These are phyloP conservation scores for Ciconia maguari DNA, from an alignment of 2,113 vertebrate genomes.

Conservation along the genomic window DNA sequence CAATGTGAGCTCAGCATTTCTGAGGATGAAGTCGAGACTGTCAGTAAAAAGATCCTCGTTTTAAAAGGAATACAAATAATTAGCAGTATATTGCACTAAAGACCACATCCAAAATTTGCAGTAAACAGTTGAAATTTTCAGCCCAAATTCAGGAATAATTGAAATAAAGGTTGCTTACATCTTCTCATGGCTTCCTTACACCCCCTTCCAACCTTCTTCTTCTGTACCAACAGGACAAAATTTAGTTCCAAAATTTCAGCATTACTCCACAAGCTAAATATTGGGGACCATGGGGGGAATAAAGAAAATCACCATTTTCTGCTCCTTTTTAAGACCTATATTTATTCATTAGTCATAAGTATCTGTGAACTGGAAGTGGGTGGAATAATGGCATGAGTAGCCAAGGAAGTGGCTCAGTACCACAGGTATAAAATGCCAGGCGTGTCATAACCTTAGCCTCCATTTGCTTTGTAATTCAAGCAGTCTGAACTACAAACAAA, in stretches of 20 bases:
- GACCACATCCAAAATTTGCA: neutral
- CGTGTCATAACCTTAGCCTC: neutral
- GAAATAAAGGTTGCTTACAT: neutral
- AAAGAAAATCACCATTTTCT: neutral
- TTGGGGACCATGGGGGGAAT: fast-evolving
- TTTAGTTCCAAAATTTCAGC: neutral
- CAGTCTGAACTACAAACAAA: neutral
- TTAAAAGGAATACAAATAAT: neutral
- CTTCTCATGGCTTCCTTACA: neutral
- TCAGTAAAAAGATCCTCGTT: neutral
- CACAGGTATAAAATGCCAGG: neutral
- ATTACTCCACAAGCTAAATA: neutral
- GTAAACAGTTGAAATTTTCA: neutral
- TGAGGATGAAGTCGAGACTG: neutral
- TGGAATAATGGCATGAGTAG: neutral
- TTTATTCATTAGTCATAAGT: neutral
- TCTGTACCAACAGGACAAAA: neutral
- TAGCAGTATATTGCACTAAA: neutral
- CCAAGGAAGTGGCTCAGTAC: neutral
- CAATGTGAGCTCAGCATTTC: neutral
- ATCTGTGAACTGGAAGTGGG: neutral
- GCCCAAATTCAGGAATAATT: neutral
- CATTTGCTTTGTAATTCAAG: neutral
- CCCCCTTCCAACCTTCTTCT: fast-evolving
- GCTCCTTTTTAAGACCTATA: neutral